Evolutionary conservation across 1,140 invertebrate genomes (phyloP), one percentile per base, ranked within the genome.

Genomic region (Pseudomyrmex dendroicus): DNA sequence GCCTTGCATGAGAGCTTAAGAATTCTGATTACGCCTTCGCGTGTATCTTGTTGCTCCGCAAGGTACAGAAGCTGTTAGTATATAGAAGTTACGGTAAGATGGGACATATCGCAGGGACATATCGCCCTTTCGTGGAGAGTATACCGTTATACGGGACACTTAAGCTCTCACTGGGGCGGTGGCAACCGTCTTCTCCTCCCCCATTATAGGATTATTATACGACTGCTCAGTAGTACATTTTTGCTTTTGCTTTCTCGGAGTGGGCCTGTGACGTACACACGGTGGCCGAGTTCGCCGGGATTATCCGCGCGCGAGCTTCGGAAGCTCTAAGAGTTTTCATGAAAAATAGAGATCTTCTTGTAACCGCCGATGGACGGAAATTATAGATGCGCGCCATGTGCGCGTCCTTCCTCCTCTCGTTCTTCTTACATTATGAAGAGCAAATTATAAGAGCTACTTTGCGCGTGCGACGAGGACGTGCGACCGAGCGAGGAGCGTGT

Each of bases 391-490:
- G 44, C 54, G 52, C 22, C 61, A 10, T 12, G 35, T 7, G 7
- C 15, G 7, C 17, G 63, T 48, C 13, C 52, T 63, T 64, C 20
- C 52, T 46, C n/a, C 35, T 70, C 20, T 59, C 66, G 44, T 48
- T 80, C 66, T 80, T 70, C 76, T 80, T 80, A 80, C 76, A 80
- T 80, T 80, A 80, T 80, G 66, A 35, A 35, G 46, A 80, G 66
- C n/a, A 61, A 80, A 80, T 80, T 80, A 80, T 72, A 80, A 80
- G 54, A 59, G 76, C 44, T 44, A 72, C 76, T 80, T 80, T 61
- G 66, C 66, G 44, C 64, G 76, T 15, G 54, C 15, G 52, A 46
- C 9, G 74, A 22, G 54, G n/a, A 59, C 13, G 50, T 3, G 62
- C 35, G 61, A 63, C 25, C 25, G 62, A 64, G 12, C 17, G 13